Evolutionary conservation across 1,140 invertebrate genomes (phyloP).

Genomic region (Octopus sinensis): DNA sequence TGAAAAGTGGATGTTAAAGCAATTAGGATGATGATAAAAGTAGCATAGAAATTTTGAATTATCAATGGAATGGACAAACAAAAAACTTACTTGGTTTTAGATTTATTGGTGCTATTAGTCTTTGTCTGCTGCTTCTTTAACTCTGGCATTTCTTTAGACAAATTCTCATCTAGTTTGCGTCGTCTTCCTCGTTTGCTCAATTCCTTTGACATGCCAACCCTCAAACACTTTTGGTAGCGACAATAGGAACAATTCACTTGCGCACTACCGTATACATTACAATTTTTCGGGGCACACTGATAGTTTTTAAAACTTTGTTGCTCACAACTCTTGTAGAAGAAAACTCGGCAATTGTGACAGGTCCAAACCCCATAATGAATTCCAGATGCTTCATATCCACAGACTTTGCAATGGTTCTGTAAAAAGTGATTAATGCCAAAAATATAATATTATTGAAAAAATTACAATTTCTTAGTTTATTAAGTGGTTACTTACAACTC

Average conservation of each 20-base stretch:
- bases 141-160: not conserved
- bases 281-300: not conserved
- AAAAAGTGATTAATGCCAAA: not conserved
- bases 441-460: too few relatives aligned
- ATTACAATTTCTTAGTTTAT: too few relatives aligned
- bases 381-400: not conserved
- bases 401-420: not conserved
- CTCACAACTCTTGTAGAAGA: not conserved
- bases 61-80: too few relatives aligned
- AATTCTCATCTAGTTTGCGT: not conserved
- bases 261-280: not conserved
- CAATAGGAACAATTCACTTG: conserved; percentile 67
- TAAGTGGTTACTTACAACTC: too few relatives aligned
- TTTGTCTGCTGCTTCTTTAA: not conserved
- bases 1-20: too few relatives aligned
- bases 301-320: not conserved
- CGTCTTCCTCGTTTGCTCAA: not conserved
- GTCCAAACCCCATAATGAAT: not conserved
- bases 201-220: conserved; percentile 82
- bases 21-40: too few relatives aligned
- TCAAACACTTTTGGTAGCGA: conserved; percentile 96
- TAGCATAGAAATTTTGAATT: too few relatives aligned
- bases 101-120: too few relatives aligned
- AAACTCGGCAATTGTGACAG: not conserved
- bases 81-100: too few relatives aligned